These are phyloP conservation scores for Bombylius discolor DNA, from an alignment of 2,888 invertebrate genomes.

Conservation along the genomic window DNA sequence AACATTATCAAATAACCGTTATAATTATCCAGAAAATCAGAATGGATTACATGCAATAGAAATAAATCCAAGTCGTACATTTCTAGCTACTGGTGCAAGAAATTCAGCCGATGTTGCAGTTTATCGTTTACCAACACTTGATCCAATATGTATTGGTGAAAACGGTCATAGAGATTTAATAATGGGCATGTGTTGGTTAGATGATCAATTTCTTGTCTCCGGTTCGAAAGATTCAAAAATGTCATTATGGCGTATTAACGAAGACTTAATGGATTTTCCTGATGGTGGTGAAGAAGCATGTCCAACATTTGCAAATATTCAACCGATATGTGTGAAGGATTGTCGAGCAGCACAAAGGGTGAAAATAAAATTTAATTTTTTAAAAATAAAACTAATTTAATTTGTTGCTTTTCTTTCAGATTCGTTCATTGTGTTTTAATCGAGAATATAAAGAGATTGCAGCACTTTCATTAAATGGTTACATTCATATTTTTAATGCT, in stretches of 20 bases:
- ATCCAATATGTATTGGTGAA: slow-evolving; percentile 89
- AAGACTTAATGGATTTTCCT: slow-evolving; percentile 33
- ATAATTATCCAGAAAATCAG: slow-evolving; percentile 43
- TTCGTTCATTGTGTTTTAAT: slow-evolving; percentile 77
- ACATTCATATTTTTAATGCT: slow-evolving; percentile 87
- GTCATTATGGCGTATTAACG: slow-evolving; percentile 75
- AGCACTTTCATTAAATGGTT: slow-evolving; percentile 82
- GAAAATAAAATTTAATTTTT: slow-evolving; percentile 10
- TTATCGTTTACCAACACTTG: slow-evolving; percentile 75
- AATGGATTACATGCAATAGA: slow-evolving; percentile 90
- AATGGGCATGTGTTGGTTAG: slow-evolving; percentile 89
- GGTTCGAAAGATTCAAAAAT: slow-evolving; percentile 85
- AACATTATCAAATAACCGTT: slow-evolving; percentile 53
- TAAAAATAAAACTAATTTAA: background rate
- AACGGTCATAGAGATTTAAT: slow-evolving; percentile 79
- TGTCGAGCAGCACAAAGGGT: slow-evolving; percentile 62
- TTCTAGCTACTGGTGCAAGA: slow-evolving; percentile 82
- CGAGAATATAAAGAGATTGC: slow-evolving; percentile 75
- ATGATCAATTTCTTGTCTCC: slow-evolving; percentile 88
- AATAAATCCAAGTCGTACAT: slow-evolving; percentile 81
- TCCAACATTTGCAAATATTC: slow-evolving; percentile 42
- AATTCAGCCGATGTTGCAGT: slow-evolving; percentile 89
- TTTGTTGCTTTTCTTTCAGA: slow-evolving; percentile 33
- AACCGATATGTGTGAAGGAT: slow-evolving; percentile 59
- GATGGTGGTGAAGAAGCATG: slow-evolving; percentile 32